Percentiles rank a stretch among this genome's conserved stretches.
Evolutionary conservation across 2,797 vertebrate species (phyloP).

Genomic region (Allobates femoralis): DNA sequence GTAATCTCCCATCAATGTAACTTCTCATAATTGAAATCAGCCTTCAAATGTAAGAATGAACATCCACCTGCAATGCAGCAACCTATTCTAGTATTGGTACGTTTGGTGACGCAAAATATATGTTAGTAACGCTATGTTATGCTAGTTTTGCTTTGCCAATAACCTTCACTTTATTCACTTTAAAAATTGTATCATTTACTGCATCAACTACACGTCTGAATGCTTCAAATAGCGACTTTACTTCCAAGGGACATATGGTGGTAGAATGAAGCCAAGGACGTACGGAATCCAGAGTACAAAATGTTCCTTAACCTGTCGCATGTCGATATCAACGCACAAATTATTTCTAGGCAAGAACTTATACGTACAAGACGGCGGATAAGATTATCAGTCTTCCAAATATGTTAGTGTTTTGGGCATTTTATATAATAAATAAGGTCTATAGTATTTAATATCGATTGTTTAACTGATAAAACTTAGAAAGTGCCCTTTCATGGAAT

Average conservation of each 20-base stretch:
- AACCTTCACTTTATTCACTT: not conserved
- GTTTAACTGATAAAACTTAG: too few relatives aligned
- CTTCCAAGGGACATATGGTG: slow-evolving; percentile 35
- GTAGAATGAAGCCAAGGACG: slow-evolving; percentile 43
- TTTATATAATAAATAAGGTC: not conserved
- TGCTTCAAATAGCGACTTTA: slow-evolving; percentile 4
- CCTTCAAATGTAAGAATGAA: too few relatives aligned
- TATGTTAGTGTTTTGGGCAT: not conserved
- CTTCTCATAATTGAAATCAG: too few relatives aligned
- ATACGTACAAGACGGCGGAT: not conserved
- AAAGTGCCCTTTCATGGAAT: too few relatives aligned
- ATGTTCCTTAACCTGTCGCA: not conserved
- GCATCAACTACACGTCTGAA: not conserved
- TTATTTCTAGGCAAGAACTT: not conserved
- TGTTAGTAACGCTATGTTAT: too few relatives aligned
- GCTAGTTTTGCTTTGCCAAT: not conserved
- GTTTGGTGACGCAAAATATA: too few relatives aligned
- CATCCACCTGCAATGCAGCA: too few relatives aligned
- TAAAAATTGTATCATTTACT: not conserved
- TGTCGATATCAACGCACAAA: not conserved
- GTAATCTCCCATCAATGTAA: too few relatives aligned
- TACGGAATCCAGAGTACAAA: slow-evolving; percentile 14
- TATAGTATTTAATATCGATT: too few relatives aligned
- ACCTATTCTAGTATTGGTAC: too few relatives aligned
- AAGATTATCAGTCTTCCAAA: not conserved